Evolutionary conservation across 2,888 invertebrate genomes (phyloP).

Genomic region (Meteorus colon): DNA sequence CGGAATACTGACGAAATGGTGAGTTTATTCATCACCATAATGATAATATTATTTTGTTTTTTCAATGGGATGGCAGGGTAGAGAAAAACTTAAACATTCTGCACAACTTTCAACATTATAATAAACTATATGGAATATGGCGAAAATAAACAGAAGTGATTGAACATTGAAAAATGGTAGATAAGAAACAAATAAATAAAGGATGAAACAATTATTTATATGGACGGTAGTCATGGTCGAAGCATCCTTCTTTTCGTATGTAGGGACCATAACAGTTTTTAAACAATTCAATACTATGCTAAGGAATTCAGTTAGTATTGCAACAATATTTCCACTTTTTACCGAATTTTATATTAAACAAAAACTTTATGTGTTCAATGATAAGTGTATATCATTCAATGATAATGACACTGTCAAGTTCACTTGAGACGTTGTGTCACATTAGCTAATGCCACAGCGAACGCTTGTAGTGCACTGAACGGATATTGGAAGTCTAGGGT

Average conservation of each 20-base stretch:
- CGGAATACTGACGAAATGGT: background rate
- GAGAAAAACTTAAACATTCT: background rate
- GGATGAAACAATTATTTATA: background rate
- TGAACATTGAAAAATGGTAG: background rate
- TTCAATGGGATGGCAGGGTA: background rate
- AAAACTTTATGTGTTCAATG: background rate
- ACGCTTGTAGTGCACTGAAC: constrained; percentile 98
- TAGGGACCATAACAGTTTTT: constrained; percentile 2
- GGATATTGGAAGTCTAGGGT: constrained; percentile 99
- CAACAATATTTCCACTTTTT: background rate
- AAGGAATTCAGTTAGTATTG: background rate
- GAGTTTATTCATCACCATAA: background rate
- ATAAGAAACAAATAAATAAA: background rate
- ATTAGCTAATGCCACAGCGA: constrained; percentile 97
- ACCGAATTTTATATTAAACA: background rate
- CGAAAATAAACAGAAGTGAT: background rate
- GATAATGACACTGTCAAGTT: background rate
- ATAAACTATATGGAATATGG: constrained; percentile 2
- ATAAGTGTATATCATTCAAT: background rate
- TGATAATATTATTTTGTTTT: background rate
- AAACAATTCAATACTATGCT: background rate
- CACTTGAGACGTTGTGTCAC: constrained; percentile 95
- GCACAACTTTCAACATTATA: background rate
- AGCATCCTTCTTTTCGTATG: background rate
- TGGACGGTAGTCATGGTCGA: constrained; percentile 5